Evolutionary conservation across 2,888 invertebrate species (phyloP).

Genomic region (Aquatica leii): DNA sequence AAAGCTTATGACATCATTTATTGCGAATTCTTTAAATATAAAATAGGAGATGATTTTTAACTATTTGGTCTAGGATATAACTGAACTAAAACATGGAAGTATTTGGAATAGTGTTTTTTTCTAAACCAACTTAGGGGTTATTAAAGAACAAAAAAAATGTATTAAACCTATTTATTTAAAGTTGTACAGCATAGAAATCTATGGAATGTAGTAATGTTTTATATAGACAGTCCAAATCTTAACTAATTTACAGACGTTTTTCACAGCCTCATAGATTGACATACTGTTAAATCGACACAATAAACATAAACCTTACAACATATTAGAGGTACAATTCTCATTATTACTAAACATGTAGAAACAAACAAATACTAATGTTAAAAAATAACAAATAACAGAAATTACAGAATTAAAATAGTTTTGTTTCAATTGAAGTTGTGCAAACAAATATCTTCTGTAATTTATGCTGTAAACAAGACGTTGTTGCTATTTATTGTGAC

Average conservation of each 20-base stretch:
- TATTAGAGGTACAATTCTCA: conserved; percentile 10
- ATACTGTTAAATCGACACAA: conserved; percentile 41
- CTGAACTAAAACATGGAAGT: too few relatives aligned
- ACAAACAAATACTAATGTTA: conserved; percentile 17
- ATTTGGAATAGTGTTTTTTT: too few relatives aligned
- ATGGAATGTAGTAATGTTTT: conserved; percentile 23
- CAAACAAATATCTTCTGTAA: too few relatives aligned
- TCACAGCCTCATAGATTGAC: conserved; percentile 55
- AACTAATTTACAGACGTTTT: conserved; percentile 34
- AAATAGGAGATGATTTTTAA: too few relatives aligned
- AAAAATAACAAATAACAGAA: neutral
- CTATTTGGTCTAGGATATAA: too few relatives aligned
- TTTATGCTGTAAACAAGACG: too few relatives aligned
- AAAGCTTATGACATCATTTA: too few relatives aligned
- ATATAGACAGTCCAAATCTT: conserved; percentile 13
- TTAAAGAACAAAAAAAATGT: too few relatives aligned
- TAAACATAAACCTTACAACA: conserved; percentile 12
- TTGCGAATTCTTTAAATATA: too few relatives aligned
- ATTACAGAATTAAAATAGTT: neutral
- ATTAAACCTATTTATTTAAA: conserved; percentile 3
- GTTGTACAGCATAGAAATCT: conserved; percentile 23
- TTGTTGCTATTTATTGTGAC: too few relatives aligned
- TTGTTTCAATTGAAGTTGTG: neutral
- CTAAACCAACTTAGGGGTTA: too few relatives aligned
- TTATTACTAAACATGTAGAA: conserved; percentile 19